A percentile compares a stretch with the other conserved stretches of the same genome.
These are phyloP conservation scores for Lepeophtheirus nordmannii DNA, from an alignment of 2,888 invertebrate genomes.

Conservation along the genomic window DNA sequence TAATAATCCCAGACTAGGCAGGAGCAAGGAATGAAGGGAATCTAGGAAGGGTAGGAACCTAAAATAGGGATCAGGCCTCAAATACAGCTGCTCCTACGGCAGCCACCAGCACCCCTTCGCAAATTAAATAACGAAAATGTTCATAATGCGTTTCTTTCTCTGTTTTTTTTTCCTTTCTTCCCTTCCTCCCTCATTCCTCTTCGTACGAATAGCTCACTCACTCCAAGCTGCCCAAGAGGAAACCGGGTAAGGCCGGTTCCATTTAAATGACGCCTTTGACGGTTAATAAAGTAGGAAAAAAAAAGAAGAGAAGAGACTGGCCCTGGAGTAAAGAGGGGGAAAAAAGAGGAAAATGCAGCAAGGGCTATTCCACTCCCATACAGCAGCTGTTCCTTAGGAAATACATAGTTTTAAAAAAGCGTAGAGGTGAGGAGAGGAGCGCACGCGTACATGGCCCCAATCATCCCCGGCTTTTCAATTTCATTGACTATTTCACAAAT, in stretches of 20 bases:
- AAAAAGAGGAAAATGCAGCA: no score
- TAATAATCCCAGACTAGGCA: no score
- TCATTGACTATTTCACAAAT: no score
- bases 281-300: background rate
- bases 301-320: no score
- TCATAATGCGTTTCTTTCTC: background rate
- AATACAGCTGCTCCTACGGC: background rate
- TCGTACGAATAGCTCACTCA: background rate
- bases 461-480: no score
- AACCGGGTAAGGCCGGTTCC: slow-evolving; percentile 2
- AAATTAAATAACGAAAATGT: background rate
- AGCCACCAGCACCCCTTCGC: background rate
- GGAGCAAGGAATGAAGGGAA: background rate
- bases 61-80: background rate
- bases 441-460: no score
- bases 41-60: background rate
- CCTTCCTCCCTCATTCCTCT: background rate
- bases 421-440: no score
- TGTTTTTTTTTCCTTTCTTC: background rate
- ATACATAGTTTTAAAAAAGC: no score
- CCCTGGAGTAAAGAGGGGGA: no score
- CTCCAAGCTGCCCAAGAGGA: background rate
- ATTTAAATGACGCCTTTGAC: slow-evolving; percentile 6
- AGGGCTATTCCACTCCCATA: no score
- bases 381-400: no score